Base-by-base conservation (phyloP, 2,888 invertebrate species). In the Hirtodrosophila confusa region DNA sequence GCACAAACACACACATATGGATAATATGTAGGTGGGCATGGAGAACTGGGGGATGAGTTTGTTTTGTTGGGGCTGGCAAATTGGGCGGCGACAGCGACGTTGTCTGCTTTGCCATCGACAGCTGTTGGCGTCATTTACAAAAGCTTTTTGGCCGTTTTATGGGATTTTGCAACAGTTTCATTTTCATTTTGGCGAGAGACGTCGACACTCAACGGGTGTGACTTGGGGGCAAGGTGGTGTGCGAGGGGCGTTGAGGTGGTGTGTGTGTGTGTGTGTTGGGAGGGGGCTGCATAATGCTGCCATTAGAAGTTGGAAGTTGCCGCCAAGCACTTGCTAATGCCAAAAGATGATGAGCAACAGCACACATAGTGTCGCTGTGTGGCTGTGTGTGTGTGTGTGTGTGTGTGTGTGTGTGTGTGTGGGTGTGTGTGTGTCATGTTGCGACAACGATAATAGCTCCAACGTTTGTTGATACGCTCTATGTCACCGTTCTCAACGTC, bases 131-230 rank as follows among this genome's bases (percentile, higher is more conserved):
- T 87, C 83, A 87, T 83, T 83, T 83, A 87, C 83, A 83, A 87
- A 82, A 85, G 88, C 87, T 87, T 82, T 86, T 83, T 87, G 87
- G 83, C 86, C 83, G 86, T 87, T 83, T 83, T 83, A 83, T 83
- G 86, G 83, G 86, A 85, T 83, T 83, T 83, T 71, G 83, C 88
- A 83, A 83, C 87, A 83, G 83, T 83, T 83, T 83, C 83, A 87
- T 85, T 83, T 83, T 83, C 87, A 83, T 83, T 87, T 85, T 80
- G 75, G 68, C 43, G 44, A 62, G 55, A 64, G 61, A 41, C 43
- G 50, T 9, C 24, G 37, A 40, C 39, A 33, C 8, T 33, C 60
- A 50, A 36, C 11, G 31, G 39, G 39, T 35, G 17, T 61, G 50
- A n/a, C 31, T 54, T 8, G 23, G 23, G 37, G 24, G n/a, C 23